phyloP scores from a whole-genome alignment of 2,888 invertebrate genomes.

The Anodontia alba region DNA sequence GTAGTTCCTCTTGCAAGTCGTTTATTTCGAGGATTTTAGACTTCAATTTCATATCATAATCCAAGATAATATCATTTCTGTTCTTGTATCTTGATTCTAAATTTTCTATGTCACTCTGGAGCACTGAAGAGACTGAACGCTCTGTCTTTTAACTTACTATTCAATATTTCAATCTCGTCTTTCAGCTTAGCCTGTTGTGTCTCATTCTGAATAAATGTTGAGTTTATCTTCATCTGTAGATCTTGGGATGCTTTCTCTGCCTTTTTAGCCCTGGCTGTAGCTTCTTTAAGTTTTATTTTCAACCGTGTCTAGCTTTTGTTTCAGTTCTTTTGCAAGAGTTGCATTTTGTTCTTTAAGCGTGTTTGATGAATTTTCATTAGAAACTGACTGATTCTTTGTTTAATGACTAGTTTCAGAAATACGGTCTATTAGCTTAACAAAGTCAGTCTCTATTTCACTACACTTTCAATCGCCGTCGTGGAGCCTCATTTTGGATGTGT shows the following conservation, averaged over 20 bases:
- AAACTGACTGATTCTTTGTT: background rate
- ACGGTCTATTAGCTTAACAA: background rate
- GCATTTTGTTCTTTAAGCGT: background rate
- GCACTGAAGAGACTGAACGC: background rate
- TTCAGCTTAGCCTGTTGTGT: background rate
- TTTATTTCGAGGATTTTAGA: background rate
- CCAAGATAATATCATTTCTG: background rate
- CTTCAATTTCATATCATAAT: background rate
- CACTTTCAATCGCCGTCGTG: background rate
- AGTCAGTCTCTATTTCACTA: background rate
- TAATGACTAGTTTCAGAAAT: background rate
- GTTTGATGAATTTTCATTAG: background rate
- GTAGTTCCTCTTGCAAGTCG: background rate
- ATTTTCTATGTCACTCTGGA: slow-evolving; percentile 3
- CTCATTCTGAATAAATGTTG: background rate
- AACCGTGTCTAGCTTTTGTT: background rate
- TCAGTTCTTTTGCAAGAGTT: background rate
- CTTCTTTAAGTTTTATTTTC: background rate
- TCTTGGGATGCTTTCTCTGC: background rate
- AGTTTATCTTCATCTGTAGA: background rate
- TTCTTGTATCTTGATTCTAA: background rate
- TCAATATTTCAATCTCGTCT: background rate
- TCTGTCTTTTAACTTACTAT: background rate
- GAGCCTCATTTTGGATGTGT: background rate
- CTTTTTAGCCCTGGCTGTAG: background rate